Evolutionary conservation across 2,113 vertebrate species (phyloP).

Genomic region (Leptobrachium leishanense): DNA sequence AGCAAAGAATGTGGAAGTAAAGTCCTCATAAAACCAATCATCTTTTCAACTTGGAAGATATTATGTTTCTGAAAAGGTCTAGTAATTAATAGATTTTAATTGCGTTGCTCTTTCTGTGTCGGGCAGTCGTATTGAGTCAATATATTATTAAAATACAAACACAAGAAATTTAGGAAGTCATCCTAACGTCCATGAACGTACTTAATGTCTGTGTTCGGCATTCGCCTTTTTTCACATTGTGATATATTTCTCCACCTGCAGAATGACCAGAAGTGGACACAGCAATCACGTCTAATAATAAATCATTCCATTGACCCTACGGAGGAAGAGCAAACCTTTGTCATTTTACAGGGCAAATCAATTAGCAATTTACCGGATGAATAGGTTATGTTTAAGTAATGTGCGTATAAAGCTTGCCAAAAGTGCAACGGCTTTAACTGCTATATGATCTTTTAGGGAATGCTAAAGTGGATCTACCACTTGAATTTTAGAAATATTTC

Average conservation of each 20-base stretch:
- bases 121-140: neutral
- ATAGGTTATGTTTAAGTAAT: slow-evolving; percentile 50
- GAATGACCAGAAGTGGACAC: slow-evolving; percentile 18
- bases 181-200: neutral
- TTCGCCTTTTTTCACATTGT: neutral
- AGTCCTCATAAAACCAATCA: neutral
- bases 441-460: neutral
- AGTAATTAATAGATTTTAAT: neutral
- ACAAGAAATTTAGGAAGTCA: neutral
- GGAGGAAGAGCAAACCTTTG: slow-evolving; percentile 51
- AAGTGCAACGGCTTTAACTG: slow-evolving; percentile 48
- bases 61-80: neutral
- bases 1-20: neutral
- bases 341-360: slow-evolving; percentile 55
- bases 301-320: slow-evolving; percentile 15
- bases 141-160: neutral
- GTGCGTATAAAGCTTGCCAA: slow-evolving; percentile 1
- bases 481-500: no score
- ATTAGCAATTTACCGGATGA: slow-evolving; percentile 56
- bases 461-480: neutral
- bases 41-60: neutral
- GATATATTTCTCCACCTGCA: neutral
- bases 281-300: slow-evolving; percentile 20
- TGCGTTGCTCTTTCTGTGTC: neutral
- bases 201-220: neutral